A percentile compares a stretch with the other conserved stretches of the same genome.
Conservation (phyloP, 2,797 vertebrate species). For the Sebastes minor region DNA sequence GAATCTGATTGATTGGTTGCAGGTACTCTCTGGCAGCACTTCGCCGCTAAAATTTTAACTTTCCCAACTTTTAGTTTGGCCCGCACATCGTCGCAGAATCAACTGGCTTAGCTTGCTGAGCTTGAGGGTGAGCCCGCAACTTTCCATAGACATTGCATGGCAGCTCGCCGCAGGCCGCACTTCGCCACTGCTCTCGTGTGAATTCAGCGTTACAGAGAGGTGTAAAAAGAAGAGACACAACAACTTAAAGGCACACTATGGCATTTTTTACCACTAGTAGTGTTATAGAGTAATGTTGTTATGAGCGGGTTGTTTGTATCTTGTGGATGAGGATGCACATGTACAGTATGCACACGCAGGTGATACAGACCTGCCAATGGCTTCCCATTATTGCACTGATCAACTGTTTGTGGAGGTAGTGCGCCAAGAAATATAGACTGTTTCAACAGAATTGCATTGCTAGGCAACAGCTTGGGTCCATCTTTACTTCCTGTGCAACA, state of each 20-base stretch:
- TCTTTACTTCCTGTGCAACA: too few species aligned
- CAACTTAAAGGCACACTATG: not conserved
- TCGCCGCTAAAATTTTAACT: fast-evolving
- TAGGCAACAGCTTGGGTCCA: too few species aligned
- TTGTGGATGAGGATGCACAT: not conserved
- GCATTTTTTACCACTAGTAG: not conserved
- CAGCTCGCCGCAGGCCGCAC: too few species aligned
- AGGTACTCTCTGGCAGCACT: fast-evolving
- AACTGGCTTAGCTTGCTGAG: fast-evolving
- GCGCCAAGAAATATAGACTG: not conserved
- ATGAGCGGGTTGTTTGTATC: not conserved
- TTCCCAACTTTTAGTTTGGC: too few species aligned
- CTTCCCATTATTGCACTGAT: not conserved
- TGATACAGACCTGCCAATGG: not conserved
- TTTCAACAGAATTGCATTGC: too few species aligned
- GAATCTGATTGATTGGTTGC: fast-evolving
- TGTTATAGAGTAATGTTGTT: not conserved
- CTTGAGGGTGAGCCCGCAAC: too few species aligned
- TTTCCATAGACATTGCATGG: too few species aligned
- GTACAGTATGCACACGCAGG: not conserved
- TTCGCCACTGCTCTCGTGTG: too few species aligned
- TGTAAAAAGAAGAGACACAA: not conserved
- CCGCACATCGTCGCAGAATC: fast-evolving
- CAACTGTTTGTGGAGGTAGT: not conserved
- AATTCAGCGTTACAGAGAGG: not conserved